phyloP scores from a whole-genome alignment of 2,113 vertebrate species.

The Pandion haliaetus region DNA sequence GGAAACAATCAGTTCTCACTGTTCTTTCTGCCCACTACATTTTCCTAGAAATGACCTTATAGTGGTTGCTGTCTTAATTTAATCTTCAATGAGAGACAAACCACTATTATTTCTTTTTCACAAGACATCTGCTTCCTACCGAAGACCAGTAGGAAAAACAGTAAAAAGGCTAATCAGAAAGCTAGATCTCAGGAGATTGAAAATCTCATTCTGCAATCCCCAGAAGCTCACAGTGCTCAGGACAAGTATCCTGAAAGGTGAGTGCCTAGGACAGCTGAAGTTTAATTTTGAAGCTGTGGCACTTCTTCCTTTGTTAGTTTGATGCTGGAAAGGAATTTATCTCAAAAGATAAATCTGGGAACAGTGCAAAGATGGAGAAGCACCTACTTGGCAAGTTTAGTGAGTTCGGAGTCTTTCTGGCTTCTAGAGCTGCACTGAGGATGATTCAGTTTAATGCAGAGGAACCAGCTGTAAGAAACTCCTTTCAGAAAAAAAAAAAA shows the following conservation, averaged over 20 bases:
- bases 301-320: not conserved
- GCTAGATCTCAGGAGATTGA: not conserved
- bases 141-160: not conserved
- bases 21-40: not conserved
- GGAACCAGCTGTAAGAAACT: not conserved
- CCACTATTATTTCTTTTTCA: not conserved
- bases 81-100: not conserved
- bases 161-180: not conserved
- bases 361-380: not conserved
- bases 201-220: not conserved
- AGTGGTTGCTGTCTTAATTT: not conserved
- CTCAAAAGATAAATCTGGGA: not conserved
- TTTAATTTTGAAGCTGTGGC: not conserved
- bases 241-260: not conserved
- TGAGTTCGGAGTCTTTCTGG: not conserved
- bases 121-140: not conserved
- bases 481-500: not conserved
- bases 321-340: not conserved
- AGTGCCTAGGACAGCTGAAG: not conserved
- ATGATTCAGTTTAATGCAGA: not conserved
- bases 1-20: not conserved
- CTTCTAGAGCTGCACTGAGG: not conserved
- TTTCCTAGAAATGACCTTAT: not conserved
- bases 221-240: not conserved
- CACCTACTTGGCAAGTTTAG: not conserved